Evolutionary conservation across 2,888 invertebrate species (phyloP).

Genomic region (Pecten maximus): DNA sequence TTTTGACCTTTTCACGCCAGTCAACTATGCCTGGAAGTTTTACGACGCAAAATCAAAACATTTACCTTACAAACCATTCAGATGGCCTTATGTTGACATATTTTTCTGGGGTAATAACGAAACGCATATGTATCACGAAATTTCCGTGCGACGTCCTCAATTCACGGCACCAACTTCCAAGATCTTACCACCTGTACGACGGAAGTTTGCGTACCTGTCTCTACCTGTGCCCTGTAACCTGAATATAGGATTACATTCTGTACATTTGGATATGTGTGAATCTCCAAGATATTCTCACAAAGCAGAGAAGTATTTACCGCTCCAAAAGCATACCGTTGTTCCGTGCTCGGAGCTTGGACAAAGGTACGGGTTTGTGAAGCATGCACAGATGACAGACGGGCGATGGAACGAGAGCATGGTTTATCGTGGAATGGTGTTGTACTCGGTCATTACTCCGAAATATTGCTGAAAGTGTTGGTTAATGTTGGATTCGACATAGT

Average conservation of each 20-base stretch:
- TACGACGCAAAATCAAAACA: constrained; percentile 40
- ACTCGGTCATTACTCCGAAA: background rate
- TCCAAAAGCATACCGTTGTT: background rate
- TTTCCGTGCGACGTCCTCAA: constrained; percentile 47
- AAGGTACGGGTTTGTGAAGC: background rate
- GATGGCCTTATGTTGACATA: constrained; percentile 64
- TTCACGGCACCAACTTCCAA: constrained; percentile 55
- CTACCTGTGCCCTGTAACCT: constrained; percentile 55
- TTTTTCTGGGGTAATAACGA: constrained; percentile 60
- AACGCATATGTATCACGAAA: constrained; percentile 61
- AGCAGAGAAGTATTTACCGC: background rate
- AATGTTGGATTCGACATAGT: too few relatives aligned
- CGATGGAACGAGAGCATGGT: constrained; percentile 10
- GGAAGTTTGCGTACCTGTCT: constrained; percentile 52
- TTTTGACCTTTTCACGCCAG: constrained; percentile 47
- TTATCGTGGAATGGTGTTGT: background rate
- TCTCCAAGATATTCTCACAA: background rate
- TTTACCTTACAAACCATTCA: background rate
- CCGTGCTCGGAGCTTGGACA: background rate
- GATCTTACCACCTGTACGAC: constrained; percentile 55
- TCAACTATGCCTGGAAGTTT: constrained; percentile 62
- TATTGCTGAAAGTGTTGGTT: background rate
- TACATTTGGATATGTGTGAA: background rate
- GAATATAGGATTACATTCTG: background rate
- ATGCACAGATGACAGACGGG: background rate